Evolutionary conservation across 2,797 vertebrate species (phyloP), one percentile per base, ranked within the genome.

Genomic region (Anguilla obscura): DNA sequence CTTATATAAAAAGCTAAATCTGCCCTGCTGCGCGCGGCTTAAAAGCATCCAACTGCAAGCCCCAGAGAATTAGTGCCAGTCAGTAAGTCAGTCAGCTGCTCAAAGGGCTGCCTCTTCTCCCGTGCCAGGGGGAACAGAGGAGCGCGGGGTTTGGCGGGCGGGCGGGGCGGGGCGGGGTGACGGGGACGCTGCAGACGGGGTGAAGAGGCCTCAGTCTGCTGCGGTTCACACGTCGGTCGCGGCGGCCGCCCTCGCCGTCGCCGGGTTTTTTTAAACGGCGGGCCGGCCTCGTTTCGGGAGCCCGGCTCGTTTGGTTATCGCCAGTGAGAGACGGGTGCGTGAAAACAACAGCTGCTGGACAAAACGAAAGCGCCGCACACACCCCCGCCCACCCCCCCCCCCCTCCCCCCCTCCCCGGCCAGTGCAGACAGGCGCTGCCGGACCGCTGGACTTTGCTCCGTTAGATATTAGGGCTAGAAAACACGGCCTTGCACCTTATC

Each of bases 31-130:
- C 50, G n/a, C n/a, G n/a, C 16, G 10, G 33, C 33, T 79, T 21
- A 79, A 45, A 50, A 82, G 40, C 79, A 50, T 50, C 45, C 18
- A 16, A 82, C 40, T 82, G n/a, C 76, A 80, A 80, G 76, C 40
- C 76, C 40, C 27, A 16, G n/a, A 14, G 69, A 74, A 76, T 76
- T 36, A 16, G 56, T 3, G 56, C 3, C 18, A 12, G 18, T 4
- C 30, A 36, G 30, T 74, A 33, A 33, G 27, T 33, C 27, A 33
- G 27, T 74, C 30, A 33, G 1, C 30, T 74, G 27, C 30, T 33
- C 18, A 7, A 5, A 8, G 80, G 1, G 24, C 80, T 10, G 74
- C 9, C 14, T 76, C 12, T 40, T 6, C 21, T 40, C 0, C 74
- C 5, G 74, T 76, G 74, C 74, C 74, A 76, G 74, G 30, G 40